A percentile compares a stretch with the other conserved stretches of the same genome.
These are phyloP conservation scores for Pegea sp. DNA, from an alignment of 23 tunicate genomes.

Conservation along the genomic window DNA sequence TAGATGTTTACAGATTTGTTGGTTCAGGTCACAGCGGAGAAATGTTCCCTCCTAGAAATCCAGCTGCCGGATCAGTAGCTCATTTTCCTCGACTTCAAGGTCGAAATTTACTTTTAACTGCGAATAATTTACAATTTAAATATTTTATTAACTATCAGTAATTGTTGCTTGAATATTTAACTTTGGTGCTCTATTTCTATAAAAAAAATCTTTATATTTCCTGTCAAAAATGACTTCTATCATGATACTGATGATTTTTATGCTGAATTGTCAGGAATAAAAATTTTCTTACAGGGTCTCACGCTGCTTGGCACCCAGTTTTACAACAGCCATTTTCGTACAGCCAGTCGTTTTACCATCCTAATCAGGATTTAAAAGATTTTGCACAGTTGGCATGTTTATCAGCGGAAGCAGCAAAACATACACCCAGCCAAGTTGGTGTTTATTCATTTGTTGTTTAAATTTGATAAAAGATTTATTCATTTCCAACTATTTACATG, in stretches of 20 bases:
- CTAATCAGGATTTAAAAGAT: slow-evolving; percentile 82
- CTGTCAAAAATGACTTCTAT: too few relatives aligned
- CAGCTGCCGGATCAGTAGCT: slow-evolving; percentile 8
- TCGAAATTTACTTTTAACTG: too few relatives aligned
- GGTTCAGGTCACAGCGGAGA: neutral
- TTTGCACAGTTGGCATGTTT: slow-evolving; percentile 87
- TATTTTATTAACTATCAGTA: too few relatives aligned
- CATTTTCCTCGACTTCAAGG: slow-evolving; percentile 72
- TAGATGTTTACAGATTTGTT: too few relatives aligned
- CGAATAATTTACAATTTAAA: too few relatives aligned
- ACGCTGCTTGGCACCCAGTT: slow-evolving; percentile 63
- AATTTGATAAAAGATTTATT: too few relatives aligned
- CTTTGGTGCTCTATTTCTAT: too few relatives aligned
- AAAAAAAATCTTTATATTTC: too few relatives aligned
- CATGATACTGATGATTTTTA: too few relatives aligned
- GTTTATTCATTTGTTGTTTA: neutral
- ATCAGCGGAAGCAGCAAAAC: slow-evolving; percentile 89
- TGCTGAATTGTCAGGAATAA: too few relatives aligned
- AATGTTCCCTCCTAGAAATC: neutral
- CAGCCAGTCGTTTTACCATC: slow-evolving; percentile 58
- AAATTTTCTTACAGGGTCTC: slow-evolving; percentile 12
- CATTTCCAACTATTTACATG: too few relatives aligned
- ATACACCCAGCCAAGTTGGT: slow-evolving; percentile 59
- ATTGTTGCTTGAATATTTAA: too few relatives aligned
- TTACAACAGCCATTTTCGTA: slow-evolving; percentile 63